A percentile compares a stretch with the other conserved stretches of the same genome.
phyloP scores from a whole-genome alignment of 2,113 vertebrate genomes.

The Sylvicapra grimmia region DNA sequence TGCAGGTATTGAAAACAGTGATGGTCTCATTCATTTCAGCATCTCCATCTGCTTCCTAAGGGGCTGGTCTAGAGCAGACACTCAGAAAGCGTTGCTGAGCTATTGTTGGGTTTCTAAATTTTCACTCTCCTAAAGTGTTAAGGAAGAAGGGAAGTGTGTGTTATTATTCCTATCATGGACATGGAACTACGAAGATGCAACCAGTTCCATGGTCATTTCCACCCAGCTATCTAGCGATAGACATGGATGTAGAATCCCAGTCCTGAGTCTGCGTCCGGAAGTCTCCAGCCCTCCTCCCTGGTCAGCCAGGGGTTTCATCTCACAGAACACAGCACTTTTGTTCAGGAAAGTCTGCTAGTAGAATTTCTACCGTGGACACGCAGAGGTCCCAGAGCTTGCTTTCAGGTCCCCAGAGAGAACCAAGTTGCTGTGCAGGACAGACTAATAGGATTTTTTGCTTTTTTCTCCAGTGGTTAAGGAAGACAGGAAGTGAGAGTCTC shows the following conservation, averaged over 20 bases:
- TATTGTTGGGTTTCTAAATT: background rate
- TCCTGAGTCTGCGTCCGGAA: background rate
- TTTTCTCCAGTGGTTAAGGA: background rate
- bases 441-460: background rate
- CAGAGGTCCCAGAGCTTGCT: background rate
- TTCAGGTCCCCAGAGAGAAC: background rate
- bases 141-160: background rate
- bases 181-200: background rate
- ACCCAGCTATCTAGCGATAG: fast-evolving
- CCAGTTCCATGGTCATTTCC: background rate
- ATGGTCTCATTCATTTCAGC: background rate
- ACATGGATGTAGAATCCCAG: fast-evolving
- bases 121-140: background rate
- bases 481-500: background rate
- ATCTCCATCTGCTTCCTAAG: background rate
- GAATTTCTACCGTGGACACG: background rate
- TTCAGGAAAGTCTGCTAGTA: background rate
- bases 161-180: background rate
- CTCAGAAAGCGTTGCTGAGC: background rate
- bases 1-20: background rate
- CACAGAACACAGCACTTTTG: background rate
- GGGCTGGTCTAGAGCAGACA: background rate
- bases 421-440: background rate
- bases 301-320: background rate
- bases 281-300: background rate